Base-by-base conservation (phyloP, 2,888 invertebrate genomes). In the Monochamus alternatus region DNA sequence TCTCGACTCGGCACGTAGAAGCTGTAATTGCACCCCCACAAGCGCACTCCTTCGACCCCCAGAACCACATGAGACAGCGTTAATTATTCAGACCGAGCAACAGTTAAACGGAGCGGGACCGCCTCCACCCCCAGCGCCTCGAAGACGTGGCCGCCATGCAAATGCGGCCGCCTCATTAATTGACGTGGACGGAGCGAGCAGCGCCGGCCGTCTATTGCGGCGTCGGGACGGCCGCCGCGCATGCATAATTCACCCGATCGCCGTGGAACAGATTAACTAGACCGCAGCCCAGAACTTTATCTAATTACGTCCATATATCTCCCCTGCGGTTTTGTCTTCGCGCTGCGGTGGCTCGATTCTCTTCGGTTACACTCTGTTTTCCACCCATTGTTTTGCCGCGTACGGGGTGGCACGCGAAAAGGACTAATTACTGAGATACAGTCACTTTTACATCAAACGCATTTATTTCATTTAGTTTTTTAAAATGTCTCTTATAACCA, bases 231-330 rank as follows among this genome's bases (percentile, higher is more conserved):
- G 76, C 78, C 81, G 78, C 81, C 81, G 78, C 81, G 81, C 84
- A 82, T 84, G 80, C 81, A 82, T 84, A 84, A 85, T 85, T 81
- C 81, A 82, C 75, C 78, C 81, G 84, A 83, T 83, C 83, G 79
- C 81, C 78, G 82, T 81, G 78, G 83, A 82, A 84, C 86, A 86
- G 87, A 87, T 87, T 87, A 87, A 86, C 87, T 87, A 85, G 85
- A 81, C 88, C 88, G 81, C 87, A 86, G 83, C 85, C 85, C 85
- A 86, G 87, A 87, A 87, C 87, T 87, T 87, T 86, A 87, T 87
- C 87, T 87, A 87, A 87, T 87, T 87, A 87, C 86, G 85, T 86
- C 85, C 86, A 87, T 87, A 87, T 86, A 87, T 87, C 87, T 87
- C 87, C 83, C 84, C 75, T 81, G 83, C 83, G 85, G 85, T 81